A percentile compares a stretch with the other conserved stretches of the same genome.
Conservation (phyloP, 2,113 vertebrate genomes). For the Clarias magur region DNA sequence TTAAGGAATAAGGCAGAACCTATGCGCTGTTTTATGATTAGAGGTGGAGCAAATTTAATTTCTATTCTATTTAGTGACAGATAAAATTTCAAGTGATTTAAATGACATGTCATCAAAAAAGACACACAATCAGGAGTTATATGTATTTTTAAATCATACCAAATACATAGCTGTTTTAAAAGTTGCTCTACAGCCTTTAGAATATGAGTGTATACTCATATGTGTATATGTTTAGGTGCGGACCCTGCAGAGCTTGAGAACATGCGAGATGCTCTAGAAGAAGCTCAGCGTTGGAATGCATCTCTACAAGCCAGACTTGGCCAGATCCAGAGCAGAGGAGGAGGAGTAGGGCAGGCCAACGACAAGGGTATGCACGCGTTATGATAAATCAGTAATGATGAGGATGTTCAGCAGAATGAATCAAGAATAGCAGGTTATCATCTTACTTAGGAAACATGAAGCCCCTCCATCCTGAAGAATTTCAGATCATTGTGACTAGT, state of each 20-base stretch:
- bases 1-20: neutral
- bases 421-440: neutral
- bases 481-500: neutral
- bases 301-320: slow-evolving; percentile 77
- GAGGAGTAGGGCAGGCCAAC: slow-evolving; percentile 72
- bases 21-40: neutral
- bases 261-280: slow-evolving; percentile 75
- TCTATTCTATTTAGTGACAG: neutral
- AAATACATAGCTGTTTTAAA: neutral
- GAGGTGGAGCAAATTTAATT: neutral
- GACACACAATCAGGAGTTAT: neutral
- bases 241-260: slow-evolving; percentile 73
- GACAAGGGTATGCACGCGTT: slow-evolving; percentile 63
- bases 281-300: slow-evolving; percentile 77
- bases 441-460: neutral
- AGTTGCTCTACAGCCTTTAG: neutral
- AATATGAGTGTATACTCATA: neutral
- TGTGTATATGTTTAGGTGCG: slow-evolving; percentile 39
- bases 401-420: neutral
- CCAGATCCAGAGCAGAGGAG: slow-evolving; percentile 74
- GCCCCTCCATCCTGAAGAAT: neutral
- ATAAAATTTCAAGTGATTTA: neutral
- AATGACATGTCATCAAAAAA: neutral
- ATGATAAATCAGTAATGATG: neutral
- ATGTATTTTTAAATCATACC: neutral